Evolutionary conservation across 2,113 vertebrate genomes (phyloP).

Genomic region (Ovis canadensis): DNA sequence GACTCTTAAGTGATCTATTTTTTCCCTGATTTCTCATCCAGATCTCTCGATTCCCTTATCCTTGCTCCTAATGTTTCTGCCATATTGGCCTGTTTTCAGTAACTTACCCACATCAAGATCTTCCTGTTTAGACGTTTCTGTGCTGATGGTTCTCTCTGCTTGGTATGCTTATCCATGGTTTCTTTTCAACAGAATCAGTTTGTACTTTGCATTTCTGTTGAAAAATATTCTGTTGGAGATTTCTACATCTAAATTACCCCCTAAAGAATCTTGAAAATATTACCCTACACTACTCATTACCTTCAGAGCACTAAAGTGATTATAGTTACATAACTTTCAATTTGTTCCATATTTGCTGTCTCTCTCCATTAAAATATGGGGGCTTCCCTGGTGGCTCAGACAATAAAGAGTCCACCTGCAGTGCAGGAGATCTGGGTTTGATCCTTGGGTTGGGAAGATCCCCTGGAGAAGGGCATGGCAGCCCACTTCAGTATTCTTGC

Average conservation of each 20-base stretch:
- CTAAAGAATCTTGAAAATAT: background rate
- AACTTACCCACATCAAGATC: background rate
- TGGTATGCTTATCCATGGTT: background rate
- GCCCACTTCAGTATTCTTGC: background rate
- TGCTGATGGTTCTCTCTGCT: background rate
- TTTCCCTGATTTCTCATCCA: background rate
- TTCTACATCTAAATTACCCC: background rate
- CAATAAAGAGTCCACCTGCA: background rate
- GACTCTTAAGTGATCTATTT: background rate
- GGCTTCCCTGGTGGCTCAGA: background rate
- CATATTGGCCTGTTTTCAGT: background rate
- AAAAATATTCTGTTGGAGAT: background rate
- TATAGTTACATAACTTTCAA: background rate
- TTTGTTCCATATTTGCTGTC: background rate
- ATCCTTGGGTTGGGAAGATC: background rate
- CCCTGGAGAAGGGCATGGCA: background rate
- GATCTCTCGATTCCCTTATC: background rate
- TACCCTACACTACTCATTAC: background rate
- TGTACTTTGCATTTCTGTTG: background rate
- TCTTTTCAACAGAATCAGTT: background rate
- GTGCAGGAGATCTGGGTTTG: background rate
- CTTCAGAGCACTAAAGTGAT: background rate
- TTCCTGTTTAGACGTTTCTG: background rate
- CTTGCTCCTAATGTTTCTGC: background rate
- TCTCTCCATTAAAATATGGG: background rate